These are phyloP conservation scores for Corythaixoides concolor DNA, from an alignment of 2,113 vertebrate species.

Conservation along the genomic window DNA sequence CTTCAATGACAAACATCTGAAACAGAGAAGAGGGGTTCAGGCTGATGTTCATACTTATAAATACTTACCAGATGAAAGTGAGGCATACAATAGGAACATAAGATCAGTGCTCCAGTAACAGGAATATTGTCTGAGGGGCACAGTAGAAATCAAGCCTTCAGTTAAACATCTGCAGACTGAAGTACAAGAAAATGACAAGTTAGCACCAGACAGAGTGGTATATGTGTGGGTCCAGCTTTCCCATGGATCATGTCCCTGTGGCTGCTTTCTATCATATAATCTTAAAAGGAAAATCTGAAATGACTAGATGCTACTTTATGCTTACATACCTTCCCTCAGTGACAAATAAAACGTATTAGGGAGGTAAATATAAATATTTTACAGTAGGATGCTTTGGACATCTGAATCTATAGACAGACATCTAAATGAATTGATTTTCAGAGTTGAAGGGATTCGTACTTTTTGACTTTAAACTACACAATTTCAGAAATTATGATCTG, in stretches of 20 bases:
- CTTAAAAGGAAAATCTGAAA: neutral
- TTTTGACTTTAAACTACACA: neutral
- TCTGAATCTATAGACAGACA: neutral
- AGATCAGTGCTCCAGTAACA: neutral
- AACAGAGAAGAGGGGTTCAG: neutral
- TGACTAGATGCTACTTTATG: neutral
- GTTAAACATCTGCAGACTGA: neutral
- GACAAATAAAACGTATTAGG: neutral
- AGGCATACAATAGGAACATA: neutral
- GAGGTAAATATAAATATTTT: neutral
- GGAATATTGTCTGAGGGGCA: neutral
- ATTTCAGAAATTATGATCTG: neutral
- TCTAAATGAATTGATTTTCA: neutral
- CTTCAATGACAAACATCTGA: conserved; percentile 92
- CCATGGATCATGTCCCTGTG: neutral
- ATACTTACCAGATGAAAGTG: neutral
- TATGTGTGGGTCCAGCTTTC: neutral
- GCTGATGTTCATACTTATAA: neutral
- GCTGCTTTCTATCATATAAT: neutral
- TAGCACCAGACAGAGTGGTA: neutral
- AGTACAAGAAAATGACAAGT: neutral
- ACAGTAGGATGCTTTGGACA: neutral
- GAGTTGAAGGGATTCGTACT: neutral
- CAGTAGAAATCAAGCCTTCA: neutral
- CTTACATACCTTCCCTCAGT: neutral